Conservation (phyloP, 2,113 vertebrate species). For the Acrocephalus kingi region DNA sequence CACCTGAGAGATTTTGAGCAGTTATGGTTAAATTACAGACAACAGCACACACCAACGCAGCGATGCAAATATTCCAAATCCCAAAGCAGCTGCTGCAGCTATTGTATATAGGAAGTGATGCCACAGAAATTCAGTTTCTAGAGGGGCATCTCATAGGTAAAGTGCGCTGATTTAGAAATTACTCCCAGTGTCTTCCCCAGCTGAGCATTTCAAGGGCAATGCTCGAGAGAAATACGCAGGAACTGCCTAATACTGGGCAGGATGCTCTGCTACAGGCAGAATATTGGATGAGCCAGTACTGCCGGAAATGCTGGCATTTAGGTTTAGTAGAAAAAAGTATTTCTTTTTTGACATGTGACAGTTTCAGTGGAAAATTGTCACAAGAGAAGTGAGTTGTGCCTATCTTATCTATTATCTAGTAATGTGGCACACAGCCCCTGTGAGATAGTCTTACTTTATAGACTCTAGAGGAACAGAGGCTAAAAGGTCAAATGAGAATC, state of each 20-base stretch:
- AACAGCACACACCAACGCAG: background rate
- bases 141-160: background rate
- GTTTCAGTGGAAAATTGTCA: background rate
- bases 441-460: background rate
- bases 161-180: background rate
- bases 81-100: background rate
- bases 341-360: background rate
- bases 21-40: background rate
- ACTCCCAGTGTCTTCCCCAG: background rate
- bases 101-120: background rate
- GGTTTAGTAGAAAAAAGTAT: background rate
- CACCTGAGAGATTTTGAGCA: background rate
- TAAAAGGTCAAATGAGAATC: background rate
- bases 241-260: background rate
- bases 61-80: background rate
- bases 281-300: accelerated
- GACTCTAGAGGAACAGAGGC: background rate
- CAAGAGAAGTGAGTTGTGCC: background rate
- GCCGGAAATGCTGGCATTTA: background rate
- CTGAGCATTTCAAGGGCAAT: background rate
- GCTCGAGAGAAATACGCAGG: background rate
- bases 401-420: background rate
- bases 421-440: background rate
- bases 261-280: background rate
- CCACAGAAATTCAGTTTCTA: background rate